Conservation (phyloP, 2,888 invertebrate species). For the Agriopis leucophaearia region DNA sequence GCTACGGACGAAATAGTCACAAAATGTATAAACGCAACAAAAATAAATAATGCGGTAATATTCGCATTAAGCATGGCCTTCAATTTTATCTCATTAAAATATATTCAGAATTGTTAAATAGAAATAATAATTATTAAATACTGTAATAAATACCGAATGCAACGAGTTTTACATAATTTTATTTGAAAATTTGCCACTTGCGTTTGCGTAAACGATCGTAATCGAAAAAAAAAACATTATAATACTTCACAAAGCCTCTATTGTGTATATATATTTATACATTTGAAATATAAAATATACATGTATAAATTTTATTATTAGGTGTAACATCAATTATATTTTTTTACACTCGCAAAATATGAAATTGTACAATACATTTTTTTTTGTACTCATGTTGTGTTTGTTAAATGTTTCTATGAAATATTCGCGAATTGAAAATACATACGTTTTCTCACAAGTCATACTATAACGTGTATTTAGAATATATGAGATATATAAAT, state of each 20-base stretch:
- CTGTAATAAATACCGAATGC: conserved; percentile 3
- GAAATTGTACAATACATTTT: conserved; percentile 2
- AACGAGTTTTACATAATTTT: conserved; percentile 25
- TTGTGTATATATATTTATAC: conserved; percentile 37
- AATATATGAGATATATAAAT: no score
- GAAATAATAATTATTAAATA: conserved; percentile 8
- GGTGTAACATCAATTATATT: conserved; percentile 46
- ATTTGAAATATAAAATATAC: conserved; percentile 30
- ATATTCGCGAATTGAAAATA: background rate
- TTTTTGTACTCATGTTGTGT: conserved; percentile 18
- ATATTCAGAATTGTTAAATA: conserved; percentile 22
- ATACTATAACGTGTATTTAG: no score
- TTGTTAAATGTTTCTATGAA: background rate
- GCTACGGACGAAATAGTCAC: conserved; percentile 4
- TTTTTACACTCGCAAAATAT: conserved; percentile 43
- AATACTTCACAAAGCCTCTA: conserved; percentile 27
- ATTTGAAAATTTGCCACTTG: conserved; percentile 3
- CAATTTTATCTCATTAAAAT: conserved; percentile 30
- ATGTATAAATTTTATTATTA: conserved; percentile 36
- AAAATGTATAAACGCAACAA: conserved; percentile 33
- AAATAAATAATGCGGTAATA: conserved; percentile 28
- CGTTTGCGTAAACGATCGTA: background rate
- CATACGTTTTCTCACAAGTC: background rate
- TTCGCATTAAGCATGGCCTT: conserved; percentile 40
- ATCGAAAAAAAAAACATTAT: conserved; percentile 25